These are phyloP conservation scores for Anas flavirostris DNA, from an alignment of 2,797 vertebrate species.

Conservation along the genomic window DNA sequence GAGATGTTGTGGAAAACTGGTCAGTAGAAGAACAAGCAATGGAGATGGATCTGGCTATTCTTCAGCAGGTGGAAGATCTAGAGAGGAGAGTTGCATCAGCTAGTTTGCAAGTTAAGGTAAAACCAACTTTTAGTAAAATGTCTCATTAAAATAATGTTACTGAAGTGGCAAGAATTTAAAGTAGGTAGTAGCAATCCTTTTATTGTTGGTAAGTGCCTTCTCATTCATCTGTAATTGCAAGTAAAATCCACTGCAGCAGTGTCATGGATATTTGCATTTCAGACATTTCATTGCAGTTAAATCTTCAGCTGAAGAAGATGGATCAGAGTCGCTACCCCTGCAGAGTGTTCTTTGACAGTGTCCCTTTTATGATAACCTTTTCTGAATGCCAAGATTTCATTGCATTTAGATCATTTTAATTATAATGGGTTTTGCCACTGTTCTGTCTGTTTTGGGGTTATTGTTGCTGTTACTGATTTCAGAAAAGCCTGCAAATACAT, in stretches of 20 bases:
- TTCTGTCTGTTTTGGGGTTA: background rate
- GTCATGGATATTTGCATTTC: background rate
- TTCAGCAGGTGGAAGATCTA: conserved; percentile 93
- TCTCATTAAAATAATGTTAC: conserved; percentile 47
- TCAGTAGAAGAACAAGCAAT: conserved; percentile 93
- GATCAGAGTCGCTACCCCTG: background rate
- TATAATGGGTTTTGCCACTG: background rate
- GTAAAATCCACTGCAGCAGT: background rate
- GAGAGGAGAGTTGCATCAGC: conserved; percentile 92
- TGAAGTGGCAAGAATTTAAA: conserved; percentile 36
- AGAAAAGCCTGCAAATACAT: background rate
- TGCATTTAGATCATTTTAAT: background rate
- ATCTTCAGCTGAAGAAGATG: background rate
- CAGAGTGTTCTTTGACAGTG: background rate
- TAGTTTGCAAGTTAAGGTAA: conserved; percentile 94
- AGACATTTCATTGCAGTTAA: background rate
- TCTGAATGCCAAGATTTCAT: background rate
- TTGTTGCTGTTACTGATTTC: background rate
- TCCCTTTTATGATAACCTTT: background rate
- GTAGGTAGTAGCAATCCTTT: conserved; percentile 9
- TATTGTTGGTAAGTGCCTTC: conserved; percentile 45
- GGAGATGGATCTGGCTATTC: conserved; percentile 89
- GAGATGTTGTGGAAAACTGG: conserved; percentile 88
- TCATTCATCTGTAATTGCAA: background rate
- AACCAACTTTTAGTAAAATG: conserved; percentile 66